Base-by-base conservation (phyloP, 2,888 invertebrate genomes). In the Cistogaster globosa region DNA sequence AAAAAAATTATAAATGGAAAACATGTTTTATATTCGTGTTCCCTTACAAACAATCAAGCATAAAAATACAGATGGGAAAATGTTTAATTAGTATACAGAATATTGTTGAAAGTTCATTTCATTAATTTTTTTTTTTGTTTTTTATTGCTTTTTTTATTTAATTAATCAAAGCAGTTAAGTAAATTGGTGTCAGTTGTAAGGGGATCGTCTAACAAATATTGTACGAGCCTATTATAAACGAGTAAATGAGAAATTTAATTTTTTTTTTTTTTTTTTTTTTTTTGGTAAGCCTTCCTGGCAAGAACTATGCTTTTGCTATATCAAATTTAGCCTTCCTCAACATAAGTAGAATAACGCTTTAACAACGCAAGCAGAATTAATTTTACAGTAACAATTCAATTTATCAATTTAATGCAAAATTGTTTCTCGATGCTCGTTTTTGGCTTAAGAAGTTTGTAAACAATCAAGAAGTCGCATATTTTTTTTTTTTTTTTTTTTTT, bases 111-210 rank as follows among this genome's bases (percentile, higher is more conserved):
- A 62, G 60, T 53, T 72, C 22, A 62, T 62, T 72, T 62, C 20
- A 60, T 72, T 60, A 51, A 9, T 22, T 72, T 72, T 62, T 12
- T 12, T 5, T 55, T 55, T 69, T 42, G n/a, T 62, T 18, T 62
- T 63, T 55, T 65, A 45, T 71, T 67, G 55, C 58, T 32, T 75
- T 72, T 68, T 48, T 55, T 53, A 63, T 57, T 75, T 83, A 79
- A 83, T 83, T 83, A 83, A 83, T 79, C 65, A 79, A 83, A 79
- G 78, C 74, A 79, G 75, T 83, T 69, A 79, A 78, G 79, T 83
- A 74, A 75, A 83, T 83, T 79, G 63, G 63, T 75, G 74, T 83
- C 83, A 83, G 83, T 83, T 79, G 74, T 65, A 75, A 74, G 69
- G 68, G 83, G 74, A 78, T 78, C 78, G 57, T 57, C 62, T 69